Evolutionary conservation across 92 coral and sea anemone species (phyloP).

Genomic region (Palythoa heliodiscus): DNA sequence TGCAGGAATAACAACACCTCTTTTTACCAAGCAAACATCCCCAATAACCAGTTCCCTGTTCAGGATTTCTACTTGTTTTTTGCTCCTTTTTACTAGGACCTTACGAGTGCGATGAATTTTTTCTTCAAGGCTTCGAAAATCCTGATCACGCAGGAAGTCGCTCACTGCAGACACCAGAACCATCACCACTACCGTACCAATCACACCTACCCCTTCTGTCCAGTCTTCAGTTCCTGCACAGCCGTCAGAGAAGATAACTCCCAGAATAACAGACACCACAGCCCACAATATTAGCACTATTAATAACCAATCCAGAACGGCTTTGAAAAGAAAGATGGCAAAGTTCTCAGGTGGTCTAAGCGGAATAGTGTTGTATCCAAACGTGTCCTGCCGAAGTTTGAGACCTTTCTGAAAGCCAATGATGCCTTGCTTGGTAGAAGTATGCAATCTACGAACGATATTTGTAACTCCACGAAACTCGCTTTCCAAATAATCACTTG

Average conservation of each 20-base stretch:
- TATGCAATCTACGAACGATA: conserved; percentile 63
- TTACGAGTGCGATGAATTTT: conserved; percentile 63
- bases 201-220: conserved; percentile 82
- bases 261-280: conserved; percentile 75
- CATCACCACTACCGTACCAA: conserved; percentile 73
- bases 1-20: conserved; percentile 90
- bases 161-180: conserved; percentile 69
- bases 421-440: conserved; percentile 78
- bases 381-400: conserved; percentile 45
- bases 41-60: conserved; percentile 79
- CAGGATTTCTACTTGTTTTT: conserved; percentile 49
- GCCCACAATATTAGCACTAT: conserved; percentile 70
- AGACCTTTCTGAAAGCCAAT: conserved; percentile 70
- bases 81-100: conserved; percentile 57
- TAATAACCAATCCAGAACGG: conserved; percentile 79
- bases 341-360: conserved; percentile 57
- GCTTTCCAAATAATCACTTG: conserved; percentile 54
- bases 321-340: conserved; percentile 59
- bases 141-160: conserved; percentile 67
- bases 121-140: conserved; percentile 58
- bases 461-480: conserved; percentile 68
- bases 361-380: conserved; percentile 71
- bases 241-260: conserved; percentile 71
- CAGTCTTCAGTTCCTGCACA: conserved; percentile 68
- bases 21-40: conserved; percentile 82